A percentile compares a stretch with the other conserved stretches of the same genome.
Evolutionary conservation across 2,888 invertebrate species (phyloP).

Genomic region (Chloromyia formosa): DNA sequence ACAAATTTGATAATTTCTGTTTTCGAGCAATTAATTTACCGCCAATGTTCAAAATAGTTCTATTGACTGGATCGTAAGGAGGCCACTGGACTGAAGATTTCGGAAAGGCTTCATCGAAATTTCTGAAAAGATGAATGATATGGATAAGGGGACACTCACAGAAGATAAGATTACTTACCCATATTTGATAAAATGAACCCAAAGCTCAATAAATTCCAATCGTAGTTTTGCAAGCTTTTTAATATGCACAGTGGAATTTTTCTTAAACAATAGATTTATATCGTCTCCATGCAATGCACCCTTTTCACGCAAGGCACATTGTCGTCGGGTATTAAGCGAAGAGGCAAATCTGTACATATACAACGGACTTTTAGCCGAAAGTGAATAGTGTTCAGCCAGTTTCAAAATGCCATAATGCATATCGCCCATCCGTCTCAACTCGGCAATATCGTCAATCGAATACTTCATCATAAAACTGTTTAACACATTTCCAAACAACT

Average conservation of each 20-base stretch:
- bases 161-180: no score
- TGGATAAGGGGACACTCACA: no score
- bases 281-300: slow-evolving; percentile 39
- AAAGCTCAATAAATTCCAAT: neutral
- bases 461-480: neutral
- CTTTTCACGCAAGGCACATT: slow-evolving; percentile 5
- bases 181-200: slow-evolving; percentile 23
- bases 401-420: slow-evolving; percentile 21
- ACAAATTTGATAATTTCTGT: neutral
- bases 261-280: slow-evolving; percentile 13
- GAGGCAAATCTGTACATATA: slow-evolving; percentile 34
- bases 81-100: neutral
- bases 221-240: neutral
- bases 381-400: slow-evolving; percentile 22
- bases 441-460: neutral
- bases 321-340: neutral
- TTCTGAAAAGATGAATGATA: no score
- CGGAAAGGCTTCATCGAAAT: no score
- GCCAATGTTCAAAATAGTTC: slow-evolving; percentile 18
- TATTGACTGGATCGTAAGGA: neutral
- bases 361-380: neutral
- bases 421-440: slow-evolving; percentile 13
- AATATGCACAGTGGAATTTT: neutral
- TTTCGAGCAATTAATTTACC: neutral
- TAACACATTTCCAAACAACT: neutral